These are phyloP conservation scores for Phyllotreta striolata DNA, from an alignment of 2,888 invertebrate species.

Conservation along the genomic window DNA sequence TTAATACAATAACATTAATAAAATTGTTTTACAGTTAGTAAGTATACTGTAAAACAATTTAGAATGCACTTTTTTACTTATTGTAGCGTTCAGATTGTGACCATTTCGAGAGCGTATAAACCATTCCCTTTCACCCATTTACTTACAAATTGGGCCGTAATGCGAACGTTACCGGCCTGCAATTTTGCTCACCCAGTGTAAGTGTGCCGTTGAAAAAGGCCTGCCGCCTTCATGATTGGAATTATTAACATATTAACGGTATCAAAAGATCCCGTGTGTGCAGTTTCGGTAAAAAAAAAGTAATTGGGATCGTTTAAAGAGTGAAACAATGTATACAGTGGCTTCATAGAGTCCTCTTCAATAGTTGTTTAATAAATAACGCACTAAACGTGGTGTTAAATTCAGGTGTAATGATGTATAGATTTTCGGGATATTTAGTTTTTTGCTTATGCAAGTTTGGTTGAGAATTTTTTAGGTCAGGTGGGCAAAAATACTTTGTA, in stretches of 20 bases:
- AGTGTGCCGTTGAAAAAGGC: conserved; percentile 35
- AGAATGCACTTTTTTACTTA: no score
- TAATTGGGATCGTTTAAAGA: neutral
- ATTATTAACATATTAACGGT: conserved; percentile 37
- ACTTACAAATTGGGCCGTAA: no score
- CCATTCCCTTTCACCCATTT: no score
- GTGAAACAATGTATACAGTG: no score
- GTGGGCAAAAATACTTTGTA: no score
- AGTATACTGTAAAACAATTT: neutral
- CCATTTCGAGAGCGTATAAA: neutral
- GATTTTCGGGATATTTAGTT: no score
- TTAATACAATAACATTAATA: neutral
- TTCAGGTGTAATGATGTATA: no score
- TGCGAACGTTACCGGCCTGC: neutral
- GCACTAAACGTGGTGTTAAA: no score
- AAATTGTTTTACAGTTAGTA: neutral
- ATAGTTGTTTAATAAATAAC: no score
- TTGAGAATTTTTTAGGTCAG: no score
- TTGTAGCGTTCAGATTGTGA: neutral
- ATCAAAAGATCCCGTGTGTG: conserved; percentile 27
- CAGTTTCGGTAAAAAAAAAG: neutral
- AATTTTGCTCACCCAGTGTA: conserved; percentile 11
- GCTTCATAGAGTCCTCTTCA: no score
- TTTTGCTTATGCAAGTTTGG: no score
- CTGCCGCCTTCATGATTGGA: conserved; percentile 30